Evolutionary conservation across 2,888 invertebrate genomes (phyloP), one percentile per base, ranked within the genome.

Genomic region (Podotricha telesiphe): DNA sequence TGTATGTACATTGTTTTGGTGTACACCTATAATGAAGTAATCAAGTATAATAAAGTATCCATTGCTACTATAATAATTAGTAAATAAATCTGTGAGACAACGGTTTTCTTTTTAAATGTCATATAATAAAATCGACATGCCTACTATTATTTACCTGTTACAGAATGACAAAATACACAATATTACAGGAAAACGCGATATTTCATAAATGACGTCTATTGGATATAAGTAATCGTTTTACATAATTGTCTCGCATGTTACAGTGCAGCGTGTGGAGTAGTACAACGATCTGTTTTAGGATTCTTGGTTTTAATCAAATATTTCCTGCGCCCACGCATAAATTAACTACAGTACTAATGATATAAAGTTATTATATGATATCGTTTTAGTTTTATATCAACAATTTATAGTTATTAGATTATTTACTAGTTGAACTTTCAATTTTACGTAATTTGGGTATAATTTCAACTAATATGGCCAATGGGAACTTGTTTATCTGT

Each of bases 291-390:
- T 20, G 51, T 67, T 59, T 40, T 37, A 42, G 22, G 20, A 45
- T 61, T 61, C 51, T 50, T 45, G 45, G 45, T 61, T 28, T 51
- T 65, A 69, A 61, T 69, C 66, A 56, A 59, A 55, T 69, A 55
- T 48, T 50, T 69, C 69, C 69, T 69, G 19, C 58, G 58, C 69
- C 51, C 42, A 65, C 65, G 42, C 22, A 42, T 42, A 42, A 22
- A 34, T 53, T 53, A 17, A 53, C 28, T 53, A 53, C 17, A 53
- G 28, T 17, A 8, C 34, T 53, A n/a, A 6, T n/a, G 13, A n/a
- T 28, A 51, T 28, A 53, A 15, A 7, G 15, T n/a, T 0, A 28
- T 28, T 28, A 15, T 28, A 34, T 28, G 13, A 51, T 34, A 53
- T 34, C 8, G 1, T 28, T 34, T 8, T n/a, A 3, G 22, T 28